A percentile compares a stretch with the other conserved stretches of the same genome.
These are phyloP conservation scores for Capreolus pygargus DNA, from an alignment of 2,113 vertebrate species.

Conservation along the genomic window DNA sequence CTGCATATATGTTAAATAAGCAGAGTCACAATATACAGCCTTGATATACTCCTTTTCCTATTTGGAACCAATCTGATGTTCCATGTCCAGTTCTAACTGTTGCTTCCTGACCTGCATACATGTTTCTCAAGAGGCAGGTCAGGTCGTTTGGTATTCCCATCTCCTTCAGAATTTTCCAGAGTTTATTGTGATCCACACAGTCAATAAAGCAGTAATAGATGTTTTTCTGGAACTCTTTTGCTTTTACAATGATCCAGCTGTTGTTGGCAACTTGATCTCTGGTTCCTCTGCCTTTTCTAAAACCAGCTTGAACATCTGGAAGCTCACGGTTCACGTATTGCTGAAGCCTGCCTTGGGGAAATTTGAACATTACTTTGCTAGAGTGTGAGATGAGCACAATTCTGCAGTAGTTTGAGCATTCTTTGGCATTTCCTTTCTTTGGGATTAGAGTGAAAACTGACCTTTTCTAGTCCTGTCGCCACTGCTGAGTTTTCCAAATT, in stretches of 20 bases:
- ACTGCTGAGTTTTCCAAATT: background rate
- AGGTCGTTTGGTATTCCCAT: background rate
- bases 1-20: background rate
- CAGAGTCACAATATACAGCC: background rate
- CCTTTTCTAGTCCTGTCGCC: background rate
- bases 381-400: background rate
- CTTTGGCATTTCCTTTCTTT: background rate
- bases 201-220: background rate
- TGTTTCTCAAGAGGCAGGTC: background rate
- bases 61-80: background rate
- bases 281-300: background rate
- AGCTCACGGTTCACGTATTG: background rate
- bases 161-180: background rate
- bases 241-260: fast-evolving
- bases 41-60: background rate
- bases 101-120: background rate
- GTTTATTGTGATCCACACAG: background rate
- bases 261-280: background rate
- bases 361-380: background rate
- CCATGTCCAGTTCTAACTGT: background rate
- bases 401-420: background rate
- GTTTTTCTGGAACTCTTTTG: background rate
- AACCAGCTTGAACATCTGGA: background rate
- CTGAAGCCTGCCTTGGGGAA: background rate
- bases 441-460: background rate